These are phyloP conservation scores for Empis stercorea DNA, from an alignment of 2,888 invertebrate genomes.

Conservation along the genomic window DNA sequence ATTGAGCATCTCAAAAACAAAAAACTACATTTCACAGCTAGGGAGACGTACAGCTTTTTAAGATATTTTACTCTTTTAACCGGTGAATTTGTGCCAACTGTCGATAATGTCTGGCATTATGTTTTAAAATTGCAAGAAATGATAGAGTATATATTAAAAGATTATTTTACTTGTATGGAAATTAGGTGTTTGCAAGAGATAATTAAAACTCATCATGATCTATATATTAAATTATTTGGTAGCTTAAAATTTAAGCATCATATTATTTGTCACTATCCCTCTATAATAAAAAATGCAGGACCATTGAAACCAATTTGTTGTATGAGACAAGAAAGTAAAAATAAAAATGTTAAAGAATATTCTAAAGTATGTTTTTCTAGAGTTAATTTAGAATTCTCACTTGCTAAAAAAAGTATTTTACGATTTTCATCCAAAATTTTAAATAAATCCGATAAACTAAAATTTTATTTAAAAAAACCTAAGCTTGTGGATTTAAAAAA, in stretches of 20 bases:
- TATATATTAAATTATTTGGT: neutral
- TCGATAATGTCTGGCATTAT: neutral
- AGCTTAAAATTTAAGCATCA: neutral
- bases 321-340: constrained; percentile 2
- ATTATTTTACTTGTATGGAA: neutral
- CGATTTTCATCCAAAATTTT: neutral
- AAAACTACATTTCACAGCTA: neutral
- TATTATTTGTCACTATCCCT: neutral
- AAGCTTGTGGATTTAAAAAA: neutral
- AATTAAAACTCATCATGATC: neutral
- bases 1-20: neutral
- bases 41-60: neutral
- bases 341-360: constrained; percentile 3
- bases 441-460: neutral
- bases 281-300: neutral
- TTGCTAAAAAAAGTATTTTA: neutral
- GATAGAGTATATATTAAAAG: neutral
- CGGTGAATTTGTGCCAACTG: neutral
- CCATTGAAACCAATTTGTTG: constrained; percentile 2
- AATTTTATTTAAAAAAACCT: neutral
- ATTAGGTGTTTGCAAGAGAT: neutral
- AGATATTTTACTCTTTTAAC: neutral
- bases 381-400: constrained; percentile 1
- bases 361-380: neutral
- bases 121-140: neutral